A percentile compares a stretch with the other conserved stretches of the same genome.
Evolutionary conservation across 35 echinoderm and acorn worm genomes (phyloP).

Genomic region (Ptychodera flava): DNA sequence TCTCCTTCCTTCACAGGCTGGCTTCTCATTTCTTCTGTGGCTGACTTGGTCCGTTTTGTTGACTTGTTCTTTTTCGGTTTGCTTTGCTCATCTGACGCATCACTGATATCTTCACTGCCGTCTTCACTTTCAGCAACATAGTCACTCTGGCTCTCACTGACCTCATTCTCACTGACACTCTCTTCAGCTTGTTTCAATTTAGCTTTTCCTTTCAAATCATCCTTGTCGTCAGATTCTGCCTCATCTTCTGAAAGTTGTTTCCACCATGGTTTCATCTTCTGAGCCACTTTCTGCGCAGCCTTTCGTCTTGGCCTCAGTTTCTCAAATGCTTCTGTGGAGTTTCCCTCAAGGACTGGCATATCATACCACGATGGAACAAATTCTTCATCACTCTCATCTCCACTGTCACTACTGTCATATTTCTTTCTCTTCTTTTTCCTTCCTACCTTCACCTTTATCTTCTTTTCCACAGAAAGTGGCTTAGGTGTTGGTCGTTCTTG

Average conservation of each 20-base stretch:
- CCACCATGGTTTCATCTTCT: background rate
- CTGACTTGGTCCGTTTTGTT: background rate
- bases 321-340: background rate
- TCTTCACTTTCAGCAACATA: background rate
- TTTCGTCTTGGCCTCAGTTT: background rate
- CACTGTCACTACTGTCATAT: background rate
- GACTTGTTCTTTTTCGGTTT: background rate
- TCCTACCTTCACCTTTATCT: too few species aligned
- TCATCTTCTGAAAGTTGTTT: background rate
- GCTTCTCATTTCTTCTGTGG: background rate
- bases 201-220: background rate
- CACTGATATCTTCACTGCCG: background rate
- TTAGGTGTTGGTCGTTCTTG: too few species aligned
- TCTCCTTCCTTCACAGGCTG: background rate
- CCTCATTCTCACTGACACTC: background rate
- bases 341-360: background rate
- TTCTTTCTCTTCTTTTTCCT: too few species aligned
- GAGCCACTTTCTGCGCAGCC: background rate
- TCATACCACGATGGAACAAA: background rate
- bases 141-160: background rate
- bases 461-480: too few species aligned
- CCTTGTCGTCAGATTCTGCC: background rate
- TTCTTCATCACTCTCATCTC: background rate
- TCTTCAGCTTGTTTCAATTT: background rate
- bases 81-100: background rate